Conservation (phyloP, 53 echinoderm and acorn worm genomes). For the Astropecten irregularis region DNA sequence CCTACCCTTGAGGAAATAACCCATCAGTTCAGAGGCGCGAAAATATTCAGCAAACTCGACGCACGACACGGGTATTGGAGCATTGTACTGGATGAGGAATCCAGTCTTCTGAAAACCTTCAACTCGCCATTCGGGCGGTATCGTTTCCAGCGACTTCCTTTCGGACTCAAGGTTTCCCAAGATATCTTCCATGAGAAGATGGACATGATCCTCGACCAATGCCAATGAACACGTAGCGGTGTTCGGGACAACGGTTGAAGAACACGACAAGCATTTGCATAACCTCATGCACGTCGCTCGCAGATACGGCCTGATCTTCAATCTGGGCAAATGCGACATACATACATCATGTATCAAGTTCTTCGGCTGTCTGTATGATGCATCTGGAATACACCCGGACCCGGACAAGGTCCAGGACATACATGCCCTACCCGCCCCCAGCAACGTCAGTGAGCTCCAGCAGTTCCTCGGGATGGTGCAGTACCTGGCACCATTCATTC, state of each 20-base stretch:
- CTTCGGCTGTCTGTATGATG: slow-evolving; percentile 61
- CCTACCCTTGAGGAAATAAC: not conserved
- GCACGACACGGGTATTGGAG: slow-evolving; percentile 73
- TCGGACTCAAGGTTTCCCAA: slow-evolving; percentile 65
- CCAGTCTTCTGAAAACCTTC: slow-evolving; percentile 18
- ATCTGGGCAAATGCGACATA: slow-evolving; percentile 51
- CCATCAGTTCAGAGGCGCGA: slow-evolving; percentile 10
- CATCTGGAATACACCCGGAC: slow-evolving; percentile 55
- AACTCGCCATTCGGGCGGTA: slow-evolving; percentile 69
- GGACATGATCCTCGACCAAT: too few species aligned
- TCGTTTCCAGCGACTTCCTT: slow-evolving; percentile 59
- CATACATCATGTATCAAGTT: slow-evolving; percentile 40
- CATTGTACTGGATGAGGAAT: slow-evolving; percentile 54
- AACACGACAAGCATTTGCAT: slow-evolving; percentile 48
- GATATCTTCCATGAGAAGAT: slow-evolving; percentile 64
- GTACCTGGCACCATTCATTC: slow-evolving; percentile 55
- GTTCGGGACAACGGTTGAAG: slow-evolving; percentile 18
- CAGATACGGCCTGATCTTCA: slow-evolving; percentile 32
- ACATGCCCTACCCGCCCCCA: slow-evolving; percentile 29
- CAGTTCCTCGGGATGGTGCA: slow-evolving; percentile 51
- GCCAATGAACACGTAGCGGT: slow-evolving; percentile 49
- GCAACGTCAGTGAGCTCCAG: slow-evolving; percentile 27
- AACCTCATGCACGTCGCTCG: slow-evolving; percentile 35
- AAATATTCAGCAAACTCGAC: slow-evolving; percentile 67
- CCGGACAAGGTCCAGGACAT: slow-evolving; percentile 51